Conservation (phyloP, 2,797 vertebrate species). For the Syngnathus acus region DNA sequence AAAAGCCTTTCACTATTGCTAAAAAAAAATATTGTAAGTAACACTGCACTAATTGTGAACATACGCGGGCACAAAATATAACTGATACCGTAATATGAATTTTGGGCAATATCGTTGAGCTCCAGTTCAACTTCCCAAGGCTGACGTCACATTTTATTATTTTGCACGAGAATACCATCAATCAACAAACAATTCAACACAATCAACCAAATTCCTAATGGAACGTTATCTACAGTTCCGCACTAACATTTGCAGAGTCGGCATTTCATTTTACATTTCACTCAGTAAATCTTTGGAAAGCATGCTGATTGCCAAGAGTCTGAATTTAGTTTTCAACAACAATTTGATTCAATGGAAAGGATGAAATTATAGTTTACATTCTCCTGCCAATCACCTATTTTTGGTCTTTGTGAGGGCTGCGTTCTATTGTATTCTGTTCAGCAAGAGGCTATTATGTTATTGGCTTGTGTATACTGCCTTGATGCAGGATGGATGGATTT, state of each 20-base stretch:
- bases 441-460: conserved; percentile 2
- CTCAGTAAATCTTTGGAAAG: not conserved
- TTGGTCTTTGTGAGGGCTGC: not conserved
- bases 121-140: not conserved
- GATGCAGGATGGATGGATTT: not conserved
- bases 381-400: conserved; percentile 2
- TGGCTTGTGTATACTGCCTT: not conserved
- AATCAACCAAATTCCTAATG: not conserved
- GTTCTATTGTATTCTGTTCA: not conserved
- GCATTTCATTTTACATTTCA: conserved; percentile 1
- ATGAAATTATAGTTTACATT: not conserved
- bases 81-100: not conserved
- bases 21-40: too few relatives aligned
- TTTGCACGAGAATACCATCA: not conserved
- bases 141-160: not conserved
- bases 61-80: not conserved
- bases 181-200: not conserved
- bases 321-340: conserved; percentile 2
- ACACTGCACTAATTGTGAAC: too few relatives aligned
- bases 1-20: too few relatives aligned
- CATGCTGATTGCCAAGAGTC: not conserved
- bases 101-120: not conserved
- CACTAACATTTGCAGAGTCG: not conserved
- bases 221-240: not conserved
- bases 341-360: not conserved